Evolutionary conservation across 2,113 vertebrate genomes (phyloP), one percentile per base, ranked within the genome.

Genomic region (Heterotilapia buettikoferi): DNA sequence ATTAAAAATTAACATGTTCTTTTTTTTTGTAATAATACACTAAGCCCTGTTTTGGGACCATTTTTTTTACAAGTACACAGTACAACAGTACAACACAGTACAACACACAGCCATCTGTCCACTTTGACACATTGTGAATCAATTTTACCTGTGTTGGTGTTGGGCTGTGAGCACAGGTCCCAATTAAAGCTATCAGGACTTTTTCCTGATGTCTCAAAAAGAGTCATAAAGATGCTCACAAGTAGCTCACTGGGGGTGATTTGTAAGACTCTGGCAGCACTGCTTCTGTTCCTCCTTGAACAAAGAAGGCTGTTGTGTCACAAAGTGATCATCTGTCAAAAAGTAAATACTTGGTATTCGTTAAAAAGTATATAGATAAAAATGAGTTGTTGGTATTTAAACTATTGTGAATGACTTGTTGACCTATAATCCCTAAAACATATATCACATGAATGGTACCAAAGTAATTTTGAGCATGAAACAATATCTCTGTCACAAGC

Each of bases 231-330:
- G n/a, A 73, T 73, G 21, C 68, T 26, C 21, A 73, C 8, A 26
- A 45, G 21, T 45, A 18, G 68, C 66, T 45, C n/a, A 24, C 0
- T 45, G 21, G 0, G 6, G 21, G 40, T 73, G 13, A 73, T 26
- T 0, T 45, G 38, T 16, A 0, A 43, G 66, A 26, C 21, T 40
- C 0, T 68, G 63, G 36, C 63, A 68, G 11, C 7, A 40, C 36
- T 73, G 38, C 66, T 45, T 24, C 21, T 6, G 3, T 73, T 73
- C 40, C 68, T 18, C 40, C 66, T 24, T 26, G 66, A 43, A 43
- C 38, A 73, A 9, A 68, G 6, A 14, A 43, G 13, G 38, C n/a
- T 43, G 36, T 71, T 40, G 36, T 71, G n/a, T 36, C 66, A 71
- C n/a, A 43, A 43, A 43, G 66, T 38, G 2, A 38, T 66, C 19